Base-by-base conservation (phyloP, 2,888 invertebrate species). In the Phymatocera aterrima region DNA sequence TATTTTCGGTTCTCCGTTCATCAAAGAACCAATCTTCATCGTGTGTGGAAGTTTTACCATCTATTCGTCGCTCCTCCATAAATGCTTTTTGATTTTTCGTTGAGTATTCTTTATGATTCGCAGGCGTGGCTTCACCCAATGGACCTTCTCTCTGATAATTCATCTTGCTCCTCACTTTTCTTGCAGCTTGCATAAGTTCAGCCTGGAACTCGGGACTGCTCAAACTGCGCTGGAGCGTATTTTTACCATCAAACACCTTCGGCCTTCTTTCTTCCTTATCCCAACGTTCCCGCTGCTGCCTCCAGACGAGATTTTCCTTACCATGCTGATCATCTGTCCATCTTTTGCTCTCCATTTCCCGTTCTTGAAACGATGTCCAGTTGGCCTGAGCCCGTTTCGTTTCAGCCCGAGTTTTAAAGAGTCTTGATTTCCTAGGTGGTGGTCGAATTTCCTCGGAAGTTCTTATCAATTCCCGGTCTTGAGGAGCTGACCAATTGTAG, bases 321-420 rank as follows among this genome's bases (percentile, higher is more conserved):
- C 82, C 57, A 64, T 51, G 68, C 65, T 79, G 80, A 40, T 80
- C 81, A 78, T 79, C 81, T 65, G 80, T 72, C 79, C 82, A 82
- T 61, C 82, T 79, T 70, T 51, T 79, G 48, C 43, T 77, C 72
- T 57, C 74, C 46, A 61, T 78, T 84, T 75, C 40, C 83, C 83
- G 77, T 79, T 81, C 57, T 84, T 82, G 43, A 80, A 79, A 2
- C 64, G 83, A 77, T 5, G 78, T 84, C 87, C 85, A 87, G 61
- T 84, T 88, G 81, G 82, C 83, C 79, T 84, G 87, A 2, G 86
- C 85, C 85, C 93, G 93, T 90, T 94, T 94, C 80, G 94, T 94
- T 91, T 95, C 95, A 72, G 94, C 94, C 87, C 94, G 93, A 68
- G 95, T 95, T 91, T 94, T 95, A 89, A 96, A 96, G 46, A 96